Conservation (phyloP, 2,113 vertebrate species). For the Arothron firmamentum region DNA sequence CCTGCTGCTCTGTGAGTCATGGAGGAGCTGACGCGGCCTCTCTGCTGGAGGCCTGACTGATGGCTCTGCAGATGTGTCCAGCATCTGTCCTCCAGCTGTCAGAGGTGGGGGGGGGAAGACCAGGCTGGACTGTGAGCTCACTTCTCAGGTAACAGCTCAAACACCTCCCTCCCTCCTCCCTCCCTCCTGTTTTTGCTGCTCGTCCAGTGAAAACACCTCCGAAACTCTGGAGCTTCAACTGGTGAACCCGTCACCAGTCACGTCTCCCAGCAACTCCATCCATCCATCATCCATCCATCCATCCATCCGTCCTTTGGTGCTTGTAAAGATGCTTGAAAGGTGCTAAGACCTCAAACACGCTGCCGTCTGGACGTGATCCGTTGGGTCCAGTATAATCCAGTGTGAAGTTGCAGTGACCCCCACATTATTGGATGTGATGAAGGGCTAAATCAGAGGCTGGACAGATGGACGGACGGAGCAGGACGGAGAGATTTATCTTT, state of each 20-base stretch:
- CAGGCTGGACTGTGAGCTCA: background rate
- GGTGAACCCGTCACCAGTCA: too few relatives aligned
- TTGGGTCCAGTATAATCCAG: conserved; percentile 13
- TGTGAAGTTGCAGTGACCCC: conserved; percentile 21
- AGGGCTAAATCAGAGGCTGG: conserved; percentile 14
- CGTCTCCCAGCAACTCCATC: too few relatives aligned
- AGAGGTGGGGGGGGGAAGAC: background rate
- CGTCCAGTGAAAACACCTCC: too few relatives aligned
- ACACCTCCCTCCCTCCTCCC: background rate
- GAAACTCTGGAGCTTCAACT: too few relatives aligned
- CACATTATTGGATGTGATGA: conserved; percentile 16
- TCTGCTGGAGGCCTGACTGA: too few relatives aligned
- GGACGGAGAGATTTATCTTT: conserved; percentile 27
- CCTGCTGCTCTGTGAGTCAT: too few relatives aligned
- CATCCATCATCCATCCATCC: too few relatives aligned
- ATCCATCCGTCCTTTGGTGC: too few relatives aligned
- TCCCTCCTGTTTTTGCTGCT: background rate
- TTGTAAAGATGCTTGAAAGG: background rate
- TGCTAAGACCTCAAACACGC: background rate
- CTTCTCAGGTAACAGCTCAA: conserved; percentile 33
- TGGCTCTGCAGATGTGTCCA: too few relatives aligned
- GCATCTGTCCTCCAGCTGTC: background rate
- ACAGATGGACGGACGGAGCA: conserved; percentile 12
- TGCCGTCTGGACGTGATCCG: background rate
- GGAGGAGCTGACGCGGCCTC: too few relatives aligned